Percentiles rank a stretch among this genome's conserved stretches.
phyloP scores from a whole-genome alignment of 2,113 vertebrate species.

The Eublepharis macularius region DNA sequence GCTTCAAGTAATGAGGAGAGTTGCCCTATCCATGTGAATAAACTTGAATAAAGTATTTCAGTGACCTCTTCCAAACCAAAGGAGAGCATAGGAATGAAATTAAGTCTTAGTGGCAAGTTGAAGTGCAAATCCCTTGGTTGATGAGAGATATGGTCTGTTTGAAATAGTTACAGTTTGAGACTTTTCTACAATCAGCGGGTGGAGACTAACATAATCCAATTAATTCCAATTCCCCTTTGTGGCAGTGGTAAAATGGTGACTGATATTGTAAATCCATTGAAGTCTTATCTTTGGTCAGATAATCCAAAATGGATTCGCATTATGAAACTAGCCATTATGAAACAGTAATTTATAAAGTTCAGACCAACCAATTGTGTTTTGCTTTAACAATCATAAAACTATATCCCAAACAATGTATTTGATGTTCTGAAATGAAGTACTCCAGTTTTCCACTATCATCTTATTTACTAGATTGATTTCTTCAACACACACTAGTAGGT shows the following conservation, averaged over 20 bases:
- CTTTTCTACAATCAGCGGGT: slow-evolving; percentile 75
- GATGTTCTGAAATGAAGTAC: slow-evolving; percentile 31
- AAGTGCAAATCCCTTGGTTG: slow-evolving; percentile 75
- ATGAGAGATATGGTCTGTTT: slow-evolving; percentile 75
- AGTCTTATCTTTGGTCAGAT: slow-evolving; percentile 79
- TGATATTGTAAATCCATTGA: slow-evolving; percentile 77
- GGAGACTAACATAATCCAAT: slow-evolving; percentile 81
- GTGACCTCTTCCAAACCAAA: slow-evolving; percentile 70
- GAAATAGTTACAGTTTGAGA: slow-evolving; percentile 76
- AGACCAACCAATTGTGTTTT: slow-evolving; percentile 68
- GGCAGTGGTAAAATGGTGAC: slow-evolving; percentile 67
- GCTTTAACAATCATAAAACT: slow-evolving; percentile 61
- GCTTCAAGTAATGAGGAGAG: slow-evolving; percentile 49
- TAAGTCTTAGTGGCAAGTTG: slow-evolving; percentile 80
- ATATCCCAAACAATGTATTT: slow-evolving; percentile 52
- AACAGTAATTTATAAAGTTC: slow-evolving; percentile 70
- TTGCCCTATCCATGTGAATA: slow-evolving; percentile 69
- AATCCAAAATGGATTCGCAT: slow-evolving; percentile 76
- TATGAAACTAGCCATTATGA: slow-evolving; percentile 63
- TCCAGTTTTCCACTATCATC: slow-evolving; percentile 32
- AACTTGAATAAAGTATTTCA: slow-evolving; percentile 72
- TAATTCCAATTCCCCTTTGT: slow-evolving; percentile 83
- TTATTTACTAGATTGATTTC: slow-evolving; percentile 1
- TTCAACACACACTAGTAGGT: neutral
- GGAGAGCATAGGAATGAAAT: slow-evolving; percentile 71